Evolutionary conservation across 2,113 vertebrate species (phyloP).

Genomic region (Mormoops blainvillei): DNA sequence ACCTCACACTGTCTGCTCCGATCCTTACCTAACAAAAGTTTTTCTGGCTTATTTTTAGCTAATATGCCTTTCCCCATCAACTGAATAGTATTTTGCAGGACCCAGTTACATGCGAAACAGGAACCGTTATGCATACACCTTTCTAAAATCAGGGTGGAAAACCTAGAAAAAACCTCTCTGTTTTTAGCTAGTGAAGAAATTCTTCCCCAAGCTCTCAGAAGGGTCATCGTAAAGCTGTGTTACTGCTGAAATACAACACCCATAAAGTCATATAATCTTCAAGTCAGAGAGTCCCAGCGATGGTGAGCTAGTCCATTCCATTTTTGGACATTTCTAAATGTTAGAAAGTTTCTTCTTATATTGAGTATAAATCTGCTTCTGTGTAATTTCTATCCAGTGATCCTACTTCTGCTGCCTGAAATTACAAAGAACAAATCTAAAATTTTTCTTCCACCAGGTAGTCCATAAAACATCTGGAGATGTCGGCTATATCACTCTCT

Average conservation of each 20-base stretch:
- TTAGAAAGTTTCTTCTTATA: conserved; percentile 37
- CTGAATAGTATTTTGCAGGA: not conserved
- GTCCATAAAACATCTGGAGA: conserved; percentile 25
- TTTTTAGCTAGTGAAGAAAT: conserved; percentile 39
- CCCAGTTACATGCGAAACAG: not conserved
- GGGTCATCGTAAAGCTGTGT: conserved; percentile 42
- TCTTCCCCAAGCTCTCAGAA: conserved; percentile 27
- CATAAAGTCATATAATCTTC: conserved; percentile 46
- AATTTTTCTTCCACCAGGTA: conserved; percentile 32
- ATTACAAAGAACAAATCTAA: conserved; percentile 13
- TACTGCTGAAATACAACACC: conserved; percentile 33
- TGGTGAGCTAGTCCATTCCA: conserved; percentile 8
- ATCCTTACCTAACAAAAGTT: not conserved
- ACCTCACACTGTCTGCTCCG: not conserved
- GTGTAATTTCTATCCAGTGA: conserved; percentile 17
- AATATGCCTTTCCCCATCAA: not conserved
- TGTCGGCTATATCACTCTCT: not conserved
- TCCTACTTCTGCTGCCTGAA: conserved; percentile 15
- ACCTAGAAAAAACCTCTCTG: not conserved
- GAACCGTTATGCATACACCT: not conserved
- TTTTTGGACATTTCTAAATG: conserved; percentile 40
- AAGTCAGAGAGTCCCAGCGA: not conserved
- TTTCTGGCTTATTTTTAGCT: not conserved
- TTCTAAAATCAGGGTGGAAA: conserved; percentile 13
- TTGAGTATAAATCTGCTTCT: conserved; percentile 53